Conservation (phyloP, 2,888 invertebrate genomes). For the Drosophila mettleri region DNA sequence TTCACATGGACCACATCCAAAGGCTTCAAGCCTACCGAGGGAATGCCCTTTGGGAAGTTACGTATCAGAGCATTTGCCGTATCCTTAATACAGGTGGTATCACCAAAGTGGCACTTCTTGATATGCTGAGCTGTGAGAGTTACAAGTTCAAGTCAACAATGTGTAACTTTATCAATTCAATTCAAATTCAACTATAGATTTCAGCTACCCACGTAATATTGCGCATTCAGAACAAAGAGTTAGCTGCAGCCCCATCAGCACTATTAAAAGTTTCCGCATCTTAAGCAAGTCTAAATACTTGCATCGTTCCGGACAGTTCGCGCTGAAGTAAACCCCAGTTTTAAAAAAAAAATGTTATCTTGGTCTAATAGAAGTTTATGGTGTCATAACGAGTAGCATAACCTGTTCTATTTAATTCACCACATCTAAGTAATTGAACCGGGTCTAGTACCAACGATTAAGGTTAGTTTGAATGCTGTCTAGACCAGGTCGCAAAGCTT, state of each 20-base stretch:
- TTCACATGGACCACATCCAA: conserved; percentile 57
- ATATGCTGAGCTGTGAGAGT: conserved; percentile 49
- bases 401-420: conserved; percentile 36
- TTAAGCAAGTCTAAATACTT: conserved; percentile 29
- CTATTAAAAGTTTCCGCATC: conserved; percentile 36
- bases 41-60: conserved; percentile 69
- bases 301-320: conserved; percentile 18
- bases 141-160: not conserved
- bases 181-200: not conserved
- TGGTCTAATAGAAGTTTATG: not conserved
- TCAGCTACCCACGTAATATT: conserved; percentile 42
- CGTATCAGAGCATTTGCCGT: conserved; percentile 64
- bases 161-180: not conserved
- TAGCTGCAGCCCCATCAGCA: conserved; percentile 32
- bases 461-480: conserved; percentile 1
- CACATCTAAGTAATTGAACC: conserved; percentile 6
- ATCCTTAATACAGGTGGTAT: conserved; percentile 68
- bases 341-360: not conserved
- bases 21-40: conserved; percentile 71
- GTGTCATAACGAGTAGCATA: conserved; percentile 25
- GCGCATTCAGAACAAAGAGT: conserved; percentile 23
- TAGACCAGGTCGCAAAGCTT: conserved; percentile 7
- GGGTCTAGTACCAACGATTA: conserved; percentile 6
- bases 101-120: conserved; percentile 62
- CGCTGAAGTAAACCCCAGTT: conserved; percentile 18